phyloP scores from a whole-genome alignment of 2,888 invertebrate genomes.

The Andrena praecox region DNA sequence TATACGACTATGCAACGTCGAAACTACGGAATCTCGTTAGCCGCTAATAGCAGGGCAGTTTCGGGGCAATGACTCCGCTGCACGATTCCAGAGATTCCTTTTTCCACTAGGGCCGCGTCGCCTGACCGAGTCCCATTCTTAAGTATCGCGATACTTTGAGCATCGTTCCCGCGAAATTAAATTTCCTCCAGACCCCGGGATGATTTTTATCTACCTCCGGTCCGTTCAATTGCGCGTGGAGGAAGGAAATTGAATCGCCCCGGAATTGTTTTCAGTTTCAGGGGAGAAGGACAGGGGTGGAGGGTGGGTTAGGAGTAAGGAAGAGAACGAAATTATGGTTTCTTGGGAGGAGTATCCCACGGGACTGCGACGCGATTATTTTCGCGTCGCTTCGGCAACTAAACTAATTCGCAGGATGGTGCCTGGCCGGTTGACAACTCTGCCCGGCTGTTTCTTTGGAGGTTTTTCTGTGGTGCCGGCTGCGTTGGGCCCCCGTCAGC shows the following conservation, averaged over 20 bases:
- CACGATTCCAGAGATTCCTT: constrained; percentile 3
- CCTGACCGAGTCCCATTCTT: constrained; percentile 19
- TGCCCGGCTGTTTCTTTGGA: constrained; percentile 27
- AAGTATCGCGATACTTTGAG: constrained; percentile 48
- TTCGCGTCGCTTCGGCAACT: constrained; percentile 20
- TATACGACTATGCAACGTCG: neutral
- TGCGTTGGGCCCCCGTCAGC: constrained; percentile 43
- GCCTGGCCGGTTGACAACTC: constrained; percentile 28
- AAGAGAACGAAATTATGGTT: constrained; percentile 53
- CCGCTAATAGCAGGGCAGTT: neutral
- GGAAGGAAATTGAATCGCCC: constrained; percentile 57
- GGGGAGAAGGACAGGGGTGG: neutral
- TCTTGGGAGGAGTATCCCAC: constrained; percentile 27
- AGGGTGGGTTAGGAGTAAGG: neutral
- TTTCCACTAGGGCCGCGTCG: neutral
- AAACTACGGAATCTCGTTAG: neutral
- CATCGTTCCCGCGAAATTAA: constrained; percentile 50
- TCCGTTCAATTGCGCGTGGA: constrained; percentile 38
- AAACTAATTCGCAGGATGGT: constrained; percentile 57
- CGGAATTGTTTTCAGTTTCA: constrained; percentile 59
- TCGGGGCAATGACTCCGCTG: constrained; percentile 1
- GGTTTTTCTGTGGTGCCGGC: constrained; percentile 17
- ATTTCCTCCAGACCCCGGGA: constrained; percentile 42
- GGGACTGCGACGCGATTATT: constrained; percentile 47
- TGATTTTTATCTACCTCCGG: constrained; percentile 48